Conservation (phyloP, 2,888 invertebrate genomes). For the Synergus umbraculus region DNA sequence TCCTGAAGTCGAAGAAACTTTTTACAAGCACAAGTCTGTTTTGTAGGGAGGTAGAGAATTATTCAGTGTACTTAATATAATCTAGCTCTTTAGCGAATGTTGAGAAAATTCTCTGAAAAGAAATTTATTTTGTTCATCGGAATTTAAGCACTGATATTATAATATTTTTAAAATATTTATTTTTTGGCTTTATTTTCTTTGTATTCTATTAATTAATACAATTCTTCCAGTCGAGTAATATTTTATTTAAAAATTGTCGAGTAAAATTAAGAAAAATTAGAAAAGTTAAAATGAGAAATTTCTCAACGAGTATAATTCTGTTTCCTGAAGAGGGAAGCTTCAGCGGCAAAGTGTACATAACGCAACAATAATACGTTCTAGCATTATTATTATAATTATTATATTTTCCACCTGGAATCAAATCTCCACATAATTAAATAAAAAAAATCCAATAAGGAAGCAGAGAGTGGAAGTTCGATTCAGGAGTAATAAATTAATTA, state of each 20-base stretch:
- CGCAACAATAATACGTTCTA: slow-evolving; percentile 29
- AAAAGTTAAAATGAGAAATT: neutral
- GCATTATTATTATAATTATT: slow-evolving; percentile 32
- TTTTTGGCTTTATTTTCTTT: too few species aligned
- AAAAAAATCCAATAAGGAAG: neutral
- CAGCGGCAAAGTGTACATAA: slow-evolving; percentile 34
- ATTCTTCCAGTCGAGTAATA: too few species aligned
- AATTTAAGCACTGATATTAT: too few species aligned
- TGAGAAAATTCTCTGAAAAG: neutral
- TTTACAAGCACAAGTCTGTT: slow-evolving; percentile 22
- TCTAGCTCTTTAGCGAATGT: slow-evolving; percentile 17
- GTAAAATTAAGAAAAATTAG: too few species aligned
- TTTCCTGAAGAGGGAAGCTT: slow-evolving; percentile 16
- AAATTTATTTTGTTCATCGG: too few species aligned
- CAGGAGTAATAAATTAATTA: slow-evolving; percentile 18
- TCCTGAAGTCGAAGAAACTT: slow-evolving; percentile 32
- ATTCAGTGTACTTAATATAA: slow-evolving; percentile 40
- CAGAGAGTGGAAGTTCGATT: neutral
- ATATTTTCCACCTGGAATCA: neutral
- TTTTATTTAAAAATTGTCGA: too few species aligned
- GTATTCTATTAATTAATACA: too few species aligned
- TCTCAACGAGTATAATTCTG: neutral
- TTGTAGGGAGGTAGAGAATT: slow-evolving; percentile 24
- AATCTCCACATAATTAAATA: neutral
- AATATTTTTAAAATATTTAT: too few species aligned